A percentile compares a stretch with the other conserved stretches of the same genome.
These are phyloP conservation scores for Tetheella fluctuosa DNA, from an alignment of 2,888 invertebrate species.

Conservation along the genomic window DNA sequence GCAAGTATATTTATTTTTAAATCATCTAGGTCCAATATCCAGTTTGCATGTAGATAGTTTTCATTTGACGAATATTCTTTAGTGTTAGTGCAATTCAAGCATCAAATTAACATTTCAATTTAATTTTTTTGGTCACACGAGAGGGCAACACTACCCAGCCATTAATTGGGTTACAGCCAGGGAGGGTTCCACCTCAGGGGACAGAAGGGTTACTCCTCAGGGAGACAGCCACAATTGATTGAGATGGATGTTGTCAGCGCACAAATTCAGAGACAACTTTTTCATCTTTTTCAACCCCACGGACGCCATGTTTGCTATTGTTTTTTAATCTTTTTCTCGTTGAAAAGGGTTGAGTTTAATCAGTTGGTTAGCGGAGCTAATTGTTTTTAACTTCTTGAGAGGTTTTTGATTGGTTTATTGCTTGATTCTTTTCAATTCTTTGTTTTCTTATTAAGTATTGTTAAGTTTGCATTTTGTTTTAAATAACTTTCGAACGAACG, in stretches of 20 bases:
- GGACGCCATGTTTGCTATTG: conserved; percentile 44
- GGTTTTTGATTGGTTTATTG: conserved; percentile 58
- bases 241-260: conserved; percentile 81
- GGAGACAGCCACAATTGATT: conserved; percentile 75
- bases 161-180: conserved; percentile 76
- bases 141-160: conserved; percentile 57
- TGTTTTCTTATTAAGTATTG: conserved; percentile 28
- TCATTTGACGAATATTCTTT: background rate
- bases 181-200: conserved; percentile 67
- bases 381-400: conserved; percentile 75
- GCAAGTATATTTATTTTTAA: too few relatives aligned
- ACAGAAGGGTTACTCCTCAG: conserved; percentile 78
- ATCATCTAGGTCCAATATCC: too few relatives aligned
- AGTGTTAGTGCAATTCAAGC: conserved; percentile 18
- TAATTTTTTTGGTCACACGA: conserved; percentile 72
- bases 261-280: conserved; percentile 71
- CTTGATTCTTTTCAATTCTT: conserved; percentile 34
- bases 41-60: background rate
- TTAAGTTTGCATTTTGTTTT: conserved; percentile 20
- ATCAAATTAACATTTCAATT: conserved; percentile 79
- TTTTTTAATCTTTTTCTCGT: conserved; percentile 33
- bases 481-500: too few relatives aligned
- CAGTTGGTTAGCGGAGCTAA: conserved; percentile 57
- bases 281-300: conserved; percentile 55
- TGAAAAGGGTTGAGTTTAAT: conserved; percentile 51